phyloP scores from a whole-genome alignment of 1,140 invertebrate genomes.

The Ips nitidus region DNA sequence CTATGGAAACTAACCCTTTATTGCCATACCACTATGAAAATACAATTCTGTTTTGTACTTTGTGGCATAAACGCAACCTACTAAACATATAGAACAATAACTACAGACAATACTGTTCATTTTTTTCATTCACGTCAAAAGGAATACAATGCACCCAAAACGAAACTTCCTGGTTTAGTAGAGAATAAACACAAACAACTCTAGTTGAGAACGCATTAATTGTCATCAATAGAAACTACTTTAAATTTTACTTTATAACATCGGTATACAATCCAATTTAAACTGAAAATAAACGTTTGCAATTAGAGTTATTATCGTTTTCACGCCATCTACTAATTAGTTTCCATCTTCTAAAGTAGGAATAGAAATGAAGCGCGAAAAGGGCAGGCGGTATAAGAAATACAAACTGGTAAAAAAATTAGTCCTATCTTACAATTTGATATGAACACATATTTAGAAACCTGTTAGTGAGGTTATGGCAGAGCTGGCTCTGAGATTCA shows the following conservation, averaged over 20 bases:
- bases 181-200: too few species aligned
- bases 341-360: too few species aligned
- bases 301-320: too few species aligned
- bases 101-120: conserved; percentile 29
- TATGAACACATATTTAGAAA: conserved; percentile 51
- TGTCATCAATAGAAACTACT: too few species aligned
- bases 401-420: conserved; percentile 43
- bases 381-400: too few species aligned
- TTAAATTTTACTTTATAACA: too few species aligned
- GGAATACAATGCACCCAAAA: conserved; percentile 22
- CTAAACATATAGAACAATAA: conserved; percentile 29
- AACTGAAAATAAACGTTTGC: too few species aligned
- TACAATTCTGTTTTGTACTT: conserved; percentile 46
- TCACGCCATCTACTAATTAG: too few species aligned
- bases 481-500: conserved; percentile 48
- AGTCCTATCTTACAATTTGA: conserved; percentile 43
- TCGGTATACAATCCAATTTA: too few species aligned
- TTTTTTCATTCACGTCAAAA: conserved; percentile 10
- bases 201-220: too few species aligned
- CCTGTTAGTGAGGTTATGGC: conserved; percentile 49
- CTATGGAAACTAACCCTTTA: conserved; percentile 52
- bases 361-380: too few species aligned
- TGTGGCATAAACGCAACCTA: conserved; percentile 37
- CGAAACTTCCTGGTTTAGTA: not conserved
- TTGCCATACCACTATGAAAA: conserved; percentile 50